Evolutionary conservation across 2,797 vertebrate species (phyloP).

Genomic region (Notolabrus celidotus): DNA sequence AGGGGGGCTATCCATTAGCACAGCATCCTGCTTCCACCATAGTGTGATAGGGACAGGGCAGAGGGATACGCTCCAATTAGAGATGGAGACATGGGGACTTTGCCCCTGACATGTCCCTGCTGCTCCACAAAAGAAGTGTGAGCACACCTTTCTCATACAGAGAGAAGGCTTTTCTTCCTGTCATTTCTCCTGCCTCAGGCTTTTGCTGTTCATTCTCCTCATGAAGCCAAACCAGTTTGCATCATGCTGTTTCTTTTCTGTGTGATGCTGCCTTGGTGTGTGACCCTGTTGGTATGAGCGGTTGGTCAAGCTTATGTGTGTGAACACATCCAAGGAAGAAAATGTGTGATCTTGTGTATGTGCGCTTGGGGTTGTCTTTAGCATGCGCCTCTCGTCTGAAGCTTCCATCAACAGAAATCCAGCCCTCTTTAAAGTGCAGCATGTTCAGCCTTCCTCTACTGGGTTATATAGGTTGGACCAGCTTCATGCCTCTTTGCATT

Average conservation of each 20-base stretch:
- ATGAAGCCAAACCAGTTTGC: constrained; percentile 67
- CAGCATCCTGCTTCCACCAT: constrained; percentile 64
- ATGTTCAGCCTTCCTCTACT: constrained; percentile 44
- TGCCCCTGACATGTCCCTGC: constrained; percentile 73
- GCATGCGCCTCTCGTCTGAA: constrained; percentile 65
- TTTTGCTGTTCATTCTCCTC: constrained; percentile 64
- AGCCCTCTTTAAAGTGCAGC: constrained; percentile 57
- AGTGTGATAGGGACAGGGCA: constrained; percentile 65
- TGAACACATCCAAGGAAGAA: constrained; percentile 18
- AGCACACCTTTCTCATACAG: constrained; percentile 58
- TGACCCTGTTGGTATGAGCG: constrained; percentile 37
- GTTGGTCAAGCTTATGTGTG: constrained; percentile 44
- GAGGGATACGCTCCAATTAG: constrained; percentile 78
- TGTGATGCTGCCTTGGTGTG: constrained; percentile 36
- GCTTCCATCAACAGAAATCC: constrained; percentile 67
- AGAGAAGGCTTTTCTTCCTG: constrained; percentile 42
- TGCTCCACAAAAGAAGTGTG: constrained; percentile 65
- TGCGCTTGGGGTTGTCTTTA: constrained; percentile 54
- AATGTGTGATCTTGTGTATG: constrained; percentile 24
- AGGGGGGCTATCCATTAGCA: constrained; percentile 74
- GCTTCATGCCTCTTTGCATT: constrained; percentile 70
- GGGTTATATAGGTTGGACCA: constrained; percentile 49
- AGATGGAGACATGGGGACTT: constrained; percentile 72
- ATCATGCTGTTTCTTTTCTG: constrained; percentile 64
- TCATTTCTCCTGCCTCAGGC: constrained; percentile 49